Percentiles rank a stretch among this genome's conserved stretches.
Evolutionary conservation across 2,888 invertebrate genomes (phyloP).

Genomic region (Cheilosia vulpina): DNA sequence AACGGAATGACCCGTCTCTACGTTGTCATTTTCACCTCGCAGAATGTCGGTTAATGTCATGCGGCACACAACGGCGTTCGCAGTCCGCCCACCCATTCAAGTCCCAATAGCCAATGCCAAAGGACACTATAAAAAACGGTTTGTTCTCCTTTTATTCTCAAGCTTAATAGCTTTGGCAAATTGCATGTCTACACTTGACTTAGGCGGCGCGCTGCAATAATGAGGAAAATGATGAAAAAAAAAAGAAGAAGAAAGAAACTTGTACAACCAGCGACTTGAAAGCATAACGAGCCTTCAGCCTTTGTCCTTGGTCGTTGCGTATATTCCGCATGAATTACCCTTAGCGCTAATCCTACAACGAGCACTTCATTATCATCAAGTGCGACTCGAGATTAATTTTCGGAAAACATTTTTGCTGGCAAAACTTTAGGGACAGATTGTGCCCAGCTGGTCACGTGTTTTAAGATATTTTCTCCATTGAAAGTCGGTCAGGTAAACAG

Average conservation of each 20-base stretch:
- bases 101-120: constrained; percentile 20
- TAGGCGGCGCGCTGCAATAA: constrained; percentile 21
- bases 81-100: constrained; percentile 7
- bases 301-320: constrained; percentile 50
- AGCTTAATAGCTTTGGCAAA: constrained; percentile 46
- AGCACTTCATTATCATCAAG: constrained; percentile 68
- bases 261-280: background rate
- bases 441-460: background rate
- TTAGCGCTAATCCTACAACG: constrained; percentile 55
- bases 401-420: constrained; percentile 19
- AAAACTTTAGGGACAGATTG: constrained; percentile 21
- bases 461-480: background rate
- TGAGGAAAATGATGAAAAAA: background rate
- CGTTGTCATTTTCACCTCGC: constrained; percentile 41
- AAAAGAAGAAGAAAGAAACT: background rate
- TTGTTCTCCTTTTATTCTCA: constrained; percentile 29
- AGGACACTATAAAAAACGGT: constrained; percentile 10
- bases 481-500: constrained; percentile 11
- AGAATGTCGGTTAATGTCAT: constrained; percentile 11
- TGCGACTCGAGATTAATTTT: constrained; percentile 58
- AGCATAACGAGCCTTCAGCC: background rate
- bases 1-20: constrained; percentile 12
- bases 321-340: constrained; percentile 57
- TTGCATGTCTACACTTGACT: constrained; percentile 56
- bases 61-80: background rate